Base-by-base conservation (phyloP, 2,888 invertebrate species). In the Mactromeris polynyma region DNA sequence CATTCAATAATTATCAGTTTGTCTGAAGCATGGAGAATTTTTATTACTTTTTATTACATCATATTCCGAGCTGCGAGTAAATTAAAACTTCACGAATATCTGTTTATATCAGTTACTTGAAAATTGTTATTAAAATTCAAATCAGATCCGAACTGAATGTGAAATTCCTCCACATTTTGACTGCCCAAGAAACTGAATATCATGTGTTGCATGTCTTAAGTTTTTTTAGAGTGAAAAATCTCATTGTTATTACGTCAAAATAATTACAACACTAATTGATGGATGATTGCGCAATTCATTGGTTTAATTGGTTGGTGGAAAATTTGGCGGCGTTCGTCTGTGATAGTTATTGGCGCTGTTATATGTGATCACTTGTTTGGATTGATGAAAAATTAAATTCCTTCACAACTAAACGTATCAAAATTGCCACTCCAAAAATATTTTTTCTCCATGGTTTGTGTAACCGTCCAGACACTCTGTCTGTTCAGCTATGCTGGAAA, bases 401-500 rank as follows among this genome's bases (percentile, higher is more conserved):
- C 81, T 54, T 58, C 36, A 51, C 81, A 81, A 81, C 69, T 73
- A 46, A 69, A 42, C 79, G 42, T 42, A 40, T 42, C 79, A 79
- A 40, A 79, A 79, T 46, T 79, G 79, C 42, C 79, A 42, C 79
- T 42, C 2, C 26, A 73, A 26, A 83, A 83, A 69, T 83, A 83
- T 73, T 83, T 46, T 31, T 42, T 40, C 42, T 73, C 83, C 14
- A 21, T 17, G 17, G 73, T 64, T 64, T 64, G 33, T 36, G 83
- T 58, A 73, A 33, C 17, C 19, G 40, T 42, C 54, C 11, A 51
- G 85, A 69, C 85, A 86, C 46, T 69, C 31, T 81, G 85, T 86
- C 85, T 86, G 58, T 46, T 86, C 81, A 51, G 73, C 46, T 73
- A 42, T 81, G 80, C 69, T 86, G 81, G 40, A 81, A 86, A 86